These are phyloP conservation scores for Stegastes partitus DNA, from an alignment of 2,113 vertebrate genomes.

Conservation along the genomic window DNA sequence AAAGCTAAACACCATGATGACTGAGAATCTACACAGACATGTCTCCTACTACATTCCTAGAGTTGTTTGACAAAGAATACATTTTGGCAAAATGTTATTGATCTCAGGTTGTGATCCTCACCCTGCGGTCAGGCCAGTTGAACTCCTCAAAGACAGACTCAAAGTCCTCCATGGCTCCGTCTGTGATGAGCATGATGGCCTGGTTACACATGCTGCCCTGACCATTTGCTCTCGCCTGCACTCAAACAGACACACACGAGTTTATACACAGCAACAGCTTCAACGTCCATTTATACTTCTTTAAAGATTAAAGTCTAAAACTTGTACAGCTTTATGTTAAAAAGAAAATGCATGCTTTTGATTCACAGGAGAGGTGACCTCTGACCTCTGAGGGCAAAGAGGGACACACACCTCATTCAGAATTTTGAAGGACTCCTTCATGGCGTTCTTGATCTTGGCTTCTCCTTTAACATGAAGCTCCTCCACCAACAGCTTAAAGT, in stretches of 20 bases:
- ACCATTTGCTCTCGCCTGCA: conserved; percentile 80
- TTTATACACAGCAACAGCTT: neutral
- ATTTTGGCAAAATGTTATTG: neutral
- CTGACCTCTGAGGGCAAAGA: neutral
- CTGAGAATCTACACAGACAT: no score
- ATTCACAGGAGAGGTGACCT: neutral
- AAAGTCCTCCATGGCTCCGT: conserved; percentile 96
- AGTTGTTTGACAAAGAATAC: neutral
- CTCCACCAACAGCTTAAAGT: conserved; percentile 94
- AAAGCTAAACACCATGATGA: no score
- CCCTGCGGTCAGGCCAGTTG: conserved; percentile 96
- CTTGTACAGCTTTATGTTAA: no score
- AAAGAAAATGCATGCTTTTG: no score
- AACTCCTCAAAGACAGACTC: conserved; percentile 93
- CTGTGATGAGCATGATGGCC: conserved; percentile 98
- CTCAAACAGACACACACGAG: conserved; percentile 24
- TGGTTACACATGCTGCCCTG: conserved; percentile 97
- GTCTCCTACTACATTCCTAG: no score
- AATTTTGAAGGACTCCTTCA: conserved; percentile 94
- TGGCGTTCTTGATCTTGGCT: conserved; percentile 90
- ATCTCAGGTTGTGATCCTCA: conserved; percentile 57
- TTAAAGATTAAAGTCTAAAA: neutral
- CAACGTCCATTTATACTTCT: neutral
- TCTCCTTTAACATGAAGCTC: conserved; percentile 94
- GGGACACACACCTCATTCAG: conserved; percentile 87